A percentile compares a stretch with the other conserved stretches of the same genome.
Evolutionary conservation across 2,797 vertebrate genomes (phyloP).

Genomic region (Neosalanx taihuensis): DNA sequence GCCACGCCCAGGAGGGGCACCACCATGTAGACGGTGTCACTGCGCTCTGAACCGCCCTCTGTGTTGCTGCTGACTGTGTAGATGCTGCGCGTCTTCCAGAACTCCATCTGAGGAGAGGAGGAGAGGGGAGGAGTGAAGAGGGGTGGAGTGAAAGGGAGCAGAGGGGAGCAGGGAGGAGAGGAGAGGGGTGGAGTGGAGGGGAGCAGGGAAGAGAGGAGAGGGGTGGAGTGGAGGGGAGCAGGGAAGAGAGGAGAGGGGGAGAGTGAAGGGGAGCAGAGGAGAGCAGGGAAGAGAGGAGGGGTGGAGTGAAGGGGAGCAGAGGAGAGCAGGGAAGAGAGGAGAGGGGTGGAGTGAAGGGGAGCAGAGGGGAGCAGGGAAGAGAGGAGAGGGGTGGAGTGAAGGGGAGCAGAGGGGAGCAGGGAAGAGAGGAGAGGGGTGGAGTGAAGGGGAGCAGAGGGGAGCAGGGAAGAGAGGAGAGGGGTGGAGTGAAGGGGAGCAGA

Average conservation of each 20-base stretch:
- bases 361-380: too few species aligned
- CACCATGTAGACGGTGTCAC: constrained; percentile 83
- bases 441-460: constrained; percentile 2
- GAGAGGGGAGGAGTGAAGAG: neutral
- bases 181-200: neutral
- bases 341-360: too few species aligned
- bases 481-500: neutral
- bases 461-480: neutral
- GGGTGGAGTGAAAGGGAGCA: neutral
- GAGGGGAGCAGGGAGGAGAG: neutral
- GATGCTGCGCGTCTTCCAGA: constrained; percentile 83
- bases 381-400: neutral
- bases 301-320: neutral
- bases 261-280: neutral
- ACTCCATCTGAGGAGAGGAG: constrained; percentile 79
- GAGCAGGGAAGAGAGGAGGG: neutral
- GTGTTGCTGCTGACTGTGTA: constrained; percentile 78
- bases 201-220: neutral
- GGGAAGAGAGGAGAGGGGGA: neutral
- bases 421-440: neutral
- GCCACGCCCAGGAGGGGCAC: constrained; percentile 84
- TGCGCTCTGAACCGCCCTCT: constrained; percentile 68
- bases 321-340: neutral
- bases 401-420: neutral
- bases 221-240: neutral